Evolutionary conservation across 2,888 invertebrate genomes (phyloP), one percentile per base, ranked within the genome.

Genomic region (Andrena hattorfiana): DNA sequence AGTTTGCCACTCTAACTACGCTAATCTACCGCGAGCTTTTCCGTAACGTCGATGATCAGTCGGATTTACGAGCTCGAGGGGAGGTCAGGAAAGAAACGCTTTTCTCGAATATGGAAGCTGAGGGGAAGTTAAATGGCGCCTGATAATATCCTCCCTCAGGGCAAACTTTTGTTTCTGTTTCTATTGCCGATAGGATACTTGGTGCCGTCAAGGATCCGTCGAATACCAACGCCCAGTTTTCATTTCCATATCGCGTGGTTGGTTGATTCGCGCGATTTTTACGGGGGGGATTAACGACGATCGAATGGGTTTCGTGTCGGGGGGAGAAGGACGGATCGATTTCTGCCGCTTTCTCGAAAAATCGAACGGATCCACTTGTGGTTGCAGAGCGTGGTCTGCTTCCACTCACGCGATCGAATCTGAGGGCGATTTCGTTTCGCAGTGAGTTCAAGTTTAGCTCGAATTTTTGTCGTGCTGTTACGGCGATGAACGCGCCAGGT

Each of bases 71-170:
- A 64, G 56, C 71, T 23, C 28, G 32, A 30, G 56, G 67, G 64
- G 82, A 78, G 67, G 69, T 10, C 23, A 49, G 23, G 48, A 64
- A 73, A 69, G 64, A 70, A 76, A 70, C 7, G 26, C 26, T 66
- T 8, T 56, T 32, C 60, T 32, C 30, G 70, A 66, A 69, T 70
- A 32, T 51, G 49, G 63, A 51, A 76, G 68, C 35, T 73, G 76
- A 69, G 66, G 30, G 75, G 68, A 75, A 83, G 73, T 82, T 86
- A 86, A 89, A 85, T 86, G 78, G 64, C 69, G 66, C 80, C 70
- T 66, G 71, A 64, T 74, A 81, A 86, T 88, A 42, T 85, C 85
- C 62, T 68, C 63, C 69, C 82, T 54, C 48, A 49, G 74, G 77
- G 70, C 75, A 59, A 78, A 83, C 77, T 73, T 81, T 48, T 76